Percentiles rank a stretch among this genome's conserved stretches.
Evolutionary conservation across 2,797 vertebrate species (phyloP).

Genomic region (Urocyon cinereoargenteus): DNA sequence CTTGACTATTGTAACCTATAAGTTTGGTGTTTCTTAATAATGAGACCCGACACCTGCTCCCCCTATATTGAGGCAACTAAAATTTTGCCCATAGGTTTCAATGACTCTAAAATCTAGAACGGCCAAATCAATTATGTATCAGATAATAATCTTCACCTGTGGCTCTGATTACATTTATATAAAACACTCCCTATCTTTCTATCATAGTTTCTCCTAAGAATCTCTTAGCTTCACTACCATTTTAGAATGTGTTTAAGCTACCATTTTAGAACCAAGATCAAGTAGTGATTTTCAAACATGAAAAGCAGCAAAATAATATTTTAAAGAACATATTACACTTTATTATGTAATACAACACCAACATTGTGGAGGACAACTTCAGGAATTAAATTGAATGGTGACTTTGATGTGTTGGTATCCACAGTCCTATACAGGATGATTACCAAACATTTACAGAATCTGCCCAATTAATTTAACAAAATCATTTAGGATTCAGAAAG

Average conservation of each 20-base stretch:
- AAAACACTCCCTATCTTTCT: background rate
- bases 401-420: background rate
- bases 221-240: background rate
- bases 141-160: background rate
- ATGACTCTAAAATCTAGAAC: conserved; percentile 48
- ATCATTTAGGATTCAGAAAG: conserved; percentile 3
- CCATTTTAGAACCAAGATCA: conserved; percentile 3
- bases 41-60: background rate
- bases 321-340: background rate
- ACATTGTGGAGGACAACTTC: background rate
- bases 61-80: background rate
- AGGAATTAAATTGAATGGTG: background rate
- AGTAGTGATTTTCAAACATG: conserved; percentile 50
- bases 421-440: background rate
- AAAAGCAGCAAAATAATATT: conserved; percentile 2
- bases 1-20: background rate
- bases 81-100: background rate
- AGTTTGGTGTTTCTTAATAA: background rate
- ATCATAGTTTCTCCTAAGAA: conserved; percentile 44
- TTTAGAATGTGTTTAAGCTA: background rate
- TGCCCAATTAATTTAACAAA: background rate
- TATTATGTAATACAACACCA: background rate
- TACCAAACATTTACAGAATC: background rate
- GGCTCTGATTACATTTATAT: background rate
- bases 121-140: conserved; percentile 4